These are phyloP conservation scores for Hypolimnas misippus DNA, from an alignment of 2,888 invertebrate genomes.

Conservation along the genomic window DNA sequence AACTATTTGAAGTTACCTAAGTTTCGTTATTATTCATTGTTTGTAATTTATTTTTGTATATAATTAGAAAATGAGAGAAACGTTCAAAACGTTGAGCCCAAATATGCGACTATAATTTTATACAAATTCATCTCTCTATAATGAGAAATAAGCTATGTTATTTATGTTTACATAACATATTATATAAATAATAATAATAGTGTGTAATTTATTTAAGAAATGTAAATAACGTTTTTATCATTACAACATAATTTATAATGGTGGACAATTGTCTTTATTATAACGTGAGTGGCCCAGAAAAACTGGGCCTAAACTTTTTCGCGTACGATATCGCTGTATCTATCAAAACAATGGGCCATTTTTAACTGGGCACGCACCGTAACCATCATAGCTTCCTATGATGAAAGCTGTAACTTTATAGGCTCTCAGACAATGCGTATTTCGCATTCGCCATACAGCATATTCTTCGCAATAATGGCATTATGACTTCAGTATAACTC, in stretches of 20 bases:
- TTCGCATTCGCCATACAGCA: background rate
- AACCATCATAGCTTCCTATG: conserved; percentile 1
- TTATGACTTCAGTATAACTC: no score
- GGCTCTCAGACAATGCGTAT: background rate
- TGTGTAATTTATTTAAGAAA: background rate
- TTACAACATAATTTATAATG: background rate
- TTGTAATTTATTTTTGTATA: background rate
- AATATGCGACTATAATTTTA: no score
- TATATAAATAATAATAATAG: no score
- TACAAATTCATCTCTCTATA: no score
- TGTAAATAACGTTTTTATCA: background rate
- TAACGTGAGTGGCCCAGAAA: conserved; percentile 16
- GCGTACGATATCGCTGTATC: conserved; percentile 3
- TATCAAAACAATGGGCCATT: conserved; percentile 6
- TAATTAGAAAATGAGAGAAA: no score
- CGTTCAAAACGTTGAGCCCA: no score
- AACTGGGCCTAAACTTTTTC: conserved; percentile 16
- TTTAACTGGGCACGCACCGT: conserved; percentile 9
- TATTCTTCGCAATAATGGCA: background rate
- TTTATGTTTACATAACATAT: no score
- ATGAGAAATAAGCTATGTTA: no score
- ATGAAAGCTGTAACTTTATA: background rate
- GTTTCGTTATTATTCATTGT: background rate
- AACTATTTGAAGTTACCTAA: background rate
- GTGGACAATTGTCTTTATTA: background rate